Evolutionary conservation across 2,888 invertebrate species (phyloP).

Genomic region (Iphiclides podalirius): DNA sequence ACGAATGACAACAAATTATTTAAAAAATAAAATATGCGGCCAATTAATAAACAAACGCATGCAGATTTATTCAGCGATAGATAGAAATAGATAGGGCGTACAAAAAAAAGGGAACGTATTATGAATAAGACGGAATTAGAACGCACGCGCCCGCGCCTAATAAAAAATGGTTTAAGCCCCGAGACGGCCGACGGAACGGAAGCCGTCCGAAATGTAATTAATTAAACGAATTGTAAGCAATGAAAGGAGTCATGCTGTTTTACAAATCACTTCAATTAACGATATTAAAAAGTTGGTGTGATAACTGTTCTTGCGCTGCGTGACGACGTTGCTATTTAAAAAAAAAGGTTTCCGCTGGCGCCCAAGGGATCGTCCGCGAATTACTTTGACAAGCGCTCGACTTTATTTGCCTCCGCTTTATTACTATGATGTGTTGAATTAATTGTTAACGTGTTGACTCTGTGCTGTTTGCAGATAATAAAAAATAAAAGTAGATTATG

Average conservation of each 20-base stretch:
- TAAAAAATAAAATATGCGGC: slow-evolving; percentile 6
- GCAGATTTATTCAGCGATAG: slow-evolving; percentile 22
- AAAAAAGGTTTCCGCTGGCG: slow-evolving; percentile 26
- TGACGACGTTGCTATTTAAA: slow-evolving; percentile 50
- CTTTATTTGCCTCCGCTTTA: slow-evolving; percentile 19
- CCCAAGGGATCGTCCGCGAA: slow-evolving; percentile 27
- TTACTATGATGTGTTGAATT: slow-evolving; percentile 23
- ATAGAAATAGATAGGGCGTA: slow-evolving; percentile 27
- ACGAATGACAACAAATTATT: slow-evolving; percentile 5
- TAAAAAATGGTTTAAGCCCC: slow-evolving; percentile 68
- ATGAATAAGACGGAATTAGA: slow-evolving; percentile 46
- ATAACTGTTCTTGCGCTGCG: slow-evolving; percentile 60
- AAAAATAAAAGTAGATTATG: slow-evolving; percentile 15
- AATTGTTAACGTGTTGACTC: slow-evolving; percentile 23
- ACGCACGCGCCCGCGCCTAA: slow-evolving; percentile 51
- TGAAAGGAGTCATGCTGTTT: slow-evolving; percentile 80
- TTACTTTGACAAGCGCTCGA: slow-evolving; percentile 19
- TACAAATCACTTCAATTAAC: slow-evolving; percentile 81
- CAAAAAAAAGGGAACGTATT: slow-evolving; percentile 4
- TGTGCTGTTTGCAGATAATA: slow-evolving; percentile 19
- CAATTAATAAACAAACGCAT: slow-evolving; percentile 18
- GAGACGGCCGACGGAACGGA: slow-evolving; percentile 63
- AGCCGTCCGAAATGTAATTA: slow-evolving; percentile 75
- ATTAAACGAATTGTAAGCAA: slow-evolving; percentile 78
- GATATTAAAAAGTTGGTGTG: slow-evolving; percentile 75